Percentiles rank a stretch among this genome's conserved stretches.
phyloP scores from a whole-genome alignment of 2,888 invertebrate species.

The Drosophila birchii region DNA sequence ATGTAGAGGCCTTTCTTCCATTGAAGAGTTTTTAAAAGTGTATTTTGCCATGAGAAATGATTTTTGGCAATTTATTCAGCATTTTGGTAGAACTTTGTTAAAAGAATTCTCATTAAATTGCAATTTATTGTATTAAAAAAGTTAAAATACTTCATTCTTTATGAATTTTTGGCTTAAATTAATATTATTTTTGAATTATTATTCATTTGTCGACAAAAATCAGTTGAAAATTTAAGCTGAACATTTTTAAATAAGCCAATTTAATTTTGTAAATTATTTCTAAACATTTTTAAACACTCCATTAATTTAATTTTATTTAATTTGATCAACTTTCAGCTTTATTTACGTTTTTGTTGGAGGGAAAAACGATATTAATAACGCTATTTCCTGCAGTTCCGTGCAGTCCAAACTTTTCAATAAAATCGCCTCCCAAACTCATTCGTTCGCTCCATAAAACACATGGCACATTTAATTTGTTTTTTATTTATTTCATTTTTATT shows the following conservation, averaged over 20 bases:
- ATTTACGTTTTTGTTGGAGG: too few species aligned
- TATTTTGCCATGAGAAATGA: background rate
- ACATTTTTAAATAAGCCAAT: background rate
- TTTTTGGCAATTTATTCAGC: background rate
- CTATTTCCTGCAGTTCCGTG: constrained; percentile 18
- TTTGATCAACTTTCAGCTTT: background rate
- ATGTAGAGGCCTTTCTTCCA: background rate
- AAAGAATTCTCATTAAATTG: background rate
- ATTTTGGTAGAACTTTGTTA: background rate
- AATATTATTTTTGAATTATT: background rate
- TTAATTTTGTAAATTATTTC: background rate
- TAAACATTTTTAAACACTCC: background rate
- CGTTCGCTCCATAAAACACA: constrained; percentile 4
- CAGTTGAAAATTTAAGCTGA: background rate
- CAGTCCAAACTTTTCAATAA: constrained; percentile 5
- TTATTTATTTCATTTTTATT: constrained; percentile 9
- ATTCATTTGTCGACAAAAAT: background rate
- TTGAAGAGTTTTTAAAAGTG: background rate
- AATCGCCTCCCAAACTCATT: background rate
- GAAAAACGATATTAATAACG: background rate
- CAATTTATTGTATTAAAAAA: too few species aligned
- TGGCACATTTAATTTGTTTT: constrained; percentile 11
- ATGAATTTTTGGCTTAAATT: background rate
- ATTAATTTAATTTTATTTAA: background rate
- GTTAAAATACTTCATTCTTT: too few species aligned